These are phyloP conservation scores for Uria lomvia DNA, from an alignment of 2,113 vertebrate species.

Conservation along the genomic window DNA sequence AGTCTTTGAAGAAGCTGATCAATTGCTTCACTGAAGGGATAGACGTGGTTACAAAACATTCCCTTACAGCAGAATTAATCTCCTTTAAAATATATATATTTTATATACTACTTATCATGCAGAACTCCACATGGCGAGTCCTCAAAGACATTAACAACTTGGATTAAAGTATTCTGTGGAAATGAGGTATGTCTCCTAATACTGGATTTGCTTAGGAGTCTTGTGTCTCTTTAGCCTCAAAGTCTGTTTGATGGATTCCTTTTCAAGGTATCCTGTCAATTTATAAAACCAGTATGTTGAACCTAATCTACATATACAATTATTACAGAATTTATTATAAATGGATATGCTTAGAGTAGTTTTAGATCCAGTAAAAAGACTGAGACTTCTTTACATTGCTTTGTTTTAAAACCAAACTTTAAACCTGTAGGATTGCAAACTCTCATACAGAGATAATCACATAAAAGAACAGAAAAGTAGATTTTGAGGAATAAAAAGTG, in stretches of 20 bases:
- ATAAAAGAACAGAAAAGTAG: background rate
- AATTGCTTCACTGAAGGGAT: background rate
- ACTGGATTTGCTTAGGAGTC: background rate
- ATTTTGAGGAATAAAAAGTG: background rate
- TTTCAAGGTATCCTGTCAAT: background rate
- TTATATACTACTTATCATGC: background rate
- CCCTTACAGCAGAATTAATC: background rate
- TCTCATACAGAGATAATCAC: background rate
- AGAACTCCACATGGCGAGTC: background rate
- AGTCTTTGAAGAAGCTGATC: background rate
- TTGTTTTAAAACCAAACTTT: background rate
- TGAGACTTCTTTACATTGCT: background rate
- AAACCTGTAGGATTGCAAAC: background rate
- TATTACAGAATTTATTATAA: background rate
- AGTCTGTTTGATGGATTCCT: background rate
- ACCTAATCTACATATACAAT: background rate
- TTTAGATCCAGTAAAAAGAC: background rate
- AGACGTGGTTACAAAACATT: background rate
- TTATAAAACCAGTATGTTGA: background rate
- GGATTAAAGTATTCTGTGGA: background rate
- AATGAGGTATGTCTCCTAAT: background rate
- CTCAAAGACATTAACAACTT: background rate
- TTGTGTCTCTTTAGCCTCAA: background rate
- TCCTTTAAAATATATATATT: background rate
- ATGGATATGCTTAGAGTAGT: background rate